phyloP scores from a whole-genome alignment of 2,888 invertebrate genomes.

The Acanthosepion lycidas region DNA sequence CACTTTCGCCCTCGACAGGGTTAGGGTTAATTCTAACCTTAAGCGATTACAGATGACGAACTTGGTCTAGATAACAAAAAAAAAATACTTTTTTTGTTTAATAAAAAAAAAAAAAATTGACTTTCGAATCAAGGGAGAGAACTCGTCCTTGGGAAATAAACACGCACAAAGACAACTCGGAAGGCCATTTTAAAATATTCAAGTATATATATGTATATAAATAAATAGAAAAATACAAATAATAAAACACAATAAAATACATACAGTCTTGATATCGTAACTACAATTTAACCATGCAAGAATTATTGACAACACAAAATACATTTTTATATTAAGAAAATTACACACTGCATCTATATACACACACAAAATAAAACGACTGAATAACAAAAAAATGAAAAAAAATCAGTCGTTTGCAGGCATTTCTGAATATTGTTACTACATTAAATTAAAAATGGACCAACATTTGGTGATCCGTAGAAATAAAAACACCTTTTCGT shows the following conservation, averaged over 20 bases:
- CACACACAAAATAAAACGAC: slow-evolving; percentile 4
- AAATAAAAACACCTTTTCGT: background rate
- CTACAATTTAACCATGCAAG: slow-evolving; percentile 3
- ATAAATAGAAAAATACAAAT: slow-evolving; percentile 37
- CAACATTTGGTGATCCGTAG: background rate
- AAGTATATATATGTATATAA: slow-evolving; percentile 25
- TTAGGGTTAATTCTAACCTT: too few species aligned
- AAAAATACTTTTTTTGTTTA: too few species aligned
- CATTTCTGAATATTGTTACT: background rate
- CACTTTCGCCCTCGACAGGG: too few species aligned
- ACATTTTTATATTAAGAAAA: background rate
- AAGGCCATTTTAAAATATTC: background rate
- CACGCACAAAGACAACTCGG: background rate
- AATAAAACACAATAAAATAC: background rate
- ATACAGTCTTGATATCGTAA: background rate
- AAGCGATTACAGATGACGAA: too few species aligned
- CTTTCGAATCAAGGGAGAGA: too few species aligned
- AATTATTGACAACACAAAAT: background rate
- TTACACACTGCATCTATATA: slow-evolving; percentile 14
- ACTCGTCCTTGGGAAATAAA: too few species aligned
- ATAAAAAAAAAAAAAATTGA: too few species aligned
- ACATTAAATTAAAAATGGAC: background rate
- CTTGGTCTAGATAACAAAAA: too few species aligned
- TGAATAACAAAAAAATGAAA: background rate
- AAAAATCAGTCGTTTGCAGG: background rate